These are phyloP conservation scores for Dipodomys spectabilis DNA, from an alignment of 2,113 vertebrate genomes.

Conservation along the genomic window DNA sequence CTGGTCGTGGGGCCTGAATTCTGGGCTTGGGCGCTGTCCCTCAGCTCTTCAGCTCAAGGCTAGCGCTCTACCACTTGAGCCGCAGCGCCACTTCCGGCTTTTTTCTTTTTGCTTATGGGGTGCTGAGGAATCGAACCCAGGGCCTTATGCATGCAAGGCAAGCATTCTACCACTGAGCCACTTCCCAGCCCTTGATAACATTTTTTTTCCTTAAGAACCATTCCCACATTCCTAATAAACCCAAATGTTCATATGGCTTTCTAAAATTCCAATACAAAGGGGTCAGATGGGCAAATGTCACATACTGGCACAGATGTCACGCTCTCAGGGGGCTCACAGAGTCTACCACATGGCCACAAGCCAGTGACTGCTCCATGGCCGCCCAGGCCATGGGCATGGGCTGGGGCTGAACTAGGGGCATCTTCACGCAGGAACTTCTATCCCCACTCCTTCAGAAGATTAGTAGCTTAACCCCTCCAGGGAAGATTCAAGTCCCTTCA, in stretches of 20 bases:
- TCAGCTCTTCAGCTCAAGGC: too few relatives aligned
- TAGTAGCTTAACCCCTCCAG: not conserved
- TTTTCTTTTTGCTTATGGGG: too few relatives aligned
- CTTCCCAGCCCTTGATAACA: not conserved
- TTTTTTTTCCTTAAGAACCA: not conserved
- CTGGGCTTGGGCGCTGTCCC: too few relatives aligned
- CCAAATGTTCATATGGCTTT: not conserved
- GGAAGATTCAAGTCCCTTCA: not conserved
- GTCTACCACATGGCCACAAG: too few relatives aligned
- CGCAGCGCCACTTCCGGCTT: too few relatives aligned
- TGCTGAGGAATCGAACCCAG: too few relatives aligned
- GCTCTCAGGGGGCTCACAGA: not conserved
- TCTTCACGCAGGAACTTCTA: too few relatives aligned
- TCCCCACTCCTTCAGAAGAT: not conserved
- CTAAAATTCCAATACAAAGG: not conserved
- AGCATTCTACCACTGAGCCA: too few relatives aligned
- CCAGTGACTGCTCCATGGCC: not conserved
- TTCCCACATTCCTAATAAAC: not conserved
- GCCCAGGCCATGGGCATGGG: not conserved
- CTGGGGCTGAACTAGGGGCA: not conserved
- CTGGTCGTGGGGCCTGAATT: too few relatives aligned
- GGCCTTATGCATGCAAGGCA: too few relatives aligned
- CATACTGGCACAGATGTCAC: not conserved
- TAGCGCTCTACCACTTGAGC: too few relatives aligned
- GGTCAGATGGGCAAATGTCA: not conserved